A percentile compares a stretch with the other conserved stretches of the same genome.
phyloP scores from a whole-genome alignment of 2,113 vertebrate species.

The Cyprinodon variegatus region DNA sequence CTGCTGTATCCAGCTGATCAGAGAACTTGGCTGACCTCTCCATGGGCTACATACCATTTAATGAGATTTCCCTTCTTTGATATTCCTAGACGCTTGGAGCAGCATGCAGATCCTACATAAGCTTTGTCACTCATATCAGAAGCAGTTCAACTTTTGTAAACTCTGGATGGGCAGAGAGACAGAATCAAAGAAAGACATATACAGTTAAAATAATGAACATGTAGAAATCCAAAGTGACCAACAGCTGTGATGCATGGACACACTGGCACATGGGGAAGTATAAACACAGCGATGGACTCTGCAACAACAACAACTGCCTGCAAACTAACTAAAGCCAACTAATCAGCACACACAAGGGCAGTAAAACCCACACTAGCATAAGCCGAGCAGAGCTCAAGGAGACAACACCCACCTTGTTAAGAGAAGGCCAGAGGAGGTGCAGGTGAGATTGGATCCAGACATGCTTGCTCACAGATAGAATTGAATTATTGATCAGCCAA shows the following conservation, averaged over 20 bases:
- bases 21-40: slow-evolving; percentile 69
- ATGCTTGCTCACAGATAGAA: slow-evolving; percentile 74
- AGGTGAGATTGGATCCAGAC: slow-evolving; percentile 78
- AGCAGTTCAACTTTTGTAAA: slow-evolving; percentile 17
- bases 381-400: slow-evolving; percentile 66
- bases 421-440: slow-evolving; percentile 58
- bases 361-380: slow-evolving; percentile 16
- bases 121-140: slow-evolving; percentile 21
- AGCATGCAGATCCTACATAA: slow-evolving; percentile 48
- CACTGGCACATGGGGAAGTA: slow-evolving; percentile 31
- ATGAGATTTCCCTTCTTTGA: slow-evolving; percentile 74
- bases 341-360: slow-evolving; percentile 57
- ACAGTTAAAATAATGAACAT: slow-evolving; percentile 56
- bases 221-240: slow-evolving; percentile 42
- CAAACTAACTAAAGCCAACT: slow-evolving; percentile 41
- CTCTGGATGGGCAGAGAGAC: slow-evolving; percentile 28
- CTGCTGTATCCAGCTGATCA: slow-evolving; percentile 65
- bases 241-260: slow-evolving; percentile 27
- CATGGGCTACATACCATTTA: slow-evolving; percentile 62
- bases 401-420: slow-evolving; percentile 69
- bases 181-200: slow-evolving; percentile 38
- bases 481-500: slow-evolving; percentile 84
- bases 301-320: slow-evolving; percentile 18
- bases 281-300: slow-evolving; percentile 27
- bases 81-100: slow-evolving; percentile 56